Evolutionary conservation across 53 echinoderm and acorn worm genomes (phyloP).

Genomic region (Stichopus horrens): DNA sequence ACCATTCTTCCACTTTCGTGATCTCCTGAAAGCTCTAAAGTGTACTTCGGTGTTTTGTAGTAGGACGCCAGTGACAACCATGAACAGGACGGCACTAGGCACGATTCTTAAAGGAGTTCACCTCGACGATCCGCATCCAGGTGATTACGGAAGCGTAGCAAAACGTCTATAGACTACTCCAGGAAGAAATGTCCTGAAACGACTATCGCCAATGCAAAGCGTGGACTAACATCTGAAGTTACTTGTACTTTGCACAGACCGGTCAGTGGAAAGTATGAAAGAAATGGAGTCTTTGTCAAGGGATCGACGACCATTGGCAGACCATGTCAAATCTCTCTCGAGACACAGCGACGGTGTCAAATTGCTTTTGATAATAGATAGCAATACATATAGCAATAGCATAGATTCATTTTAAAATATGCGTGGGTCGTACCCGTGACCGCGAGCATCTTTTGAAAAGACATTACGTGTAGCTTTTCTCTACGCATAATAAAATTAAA

Average conservation of each 20-base stretch:
- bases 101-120: not conserved
- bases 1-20: not conserved
- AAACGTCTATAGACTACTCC: not conserved
- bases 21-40: not conserved
- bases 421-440: constrained; percentile 38
- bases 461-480: constrained; percentile 19
- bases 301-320: constrained; percentile 47
- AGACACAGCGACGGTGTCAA: constrained; percentile 32
- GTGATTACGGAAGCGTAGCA: constrained; percentile 8
- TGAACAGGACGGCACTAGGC: not conserved
- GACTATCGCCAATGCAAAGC: not conserved
- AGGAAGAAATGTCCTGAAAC: not conserved
- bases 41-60: not conserved
- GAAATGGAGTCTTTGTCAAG: constrained; percentile 41
- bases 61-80: not conserved
- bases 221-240: constrained; percentile 1
- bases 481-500: constrained; percentile 42
- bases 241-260: constrained; percentile 32
- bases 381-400: not conserved
- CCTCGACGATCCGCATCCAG: constrained; percentile 33
- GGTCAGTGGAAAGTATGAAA: not conserved
- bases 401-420: constrained; percentile 50
- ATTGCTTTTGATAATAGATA: constrained; percentile 27
- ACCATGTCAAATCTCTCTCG: constrained; percentile 7
- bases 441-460: not conserved